Base-by-base conservation (phyloP, 2,888 invertebrate species). In the Yponomeuta sedellus region DNA sequence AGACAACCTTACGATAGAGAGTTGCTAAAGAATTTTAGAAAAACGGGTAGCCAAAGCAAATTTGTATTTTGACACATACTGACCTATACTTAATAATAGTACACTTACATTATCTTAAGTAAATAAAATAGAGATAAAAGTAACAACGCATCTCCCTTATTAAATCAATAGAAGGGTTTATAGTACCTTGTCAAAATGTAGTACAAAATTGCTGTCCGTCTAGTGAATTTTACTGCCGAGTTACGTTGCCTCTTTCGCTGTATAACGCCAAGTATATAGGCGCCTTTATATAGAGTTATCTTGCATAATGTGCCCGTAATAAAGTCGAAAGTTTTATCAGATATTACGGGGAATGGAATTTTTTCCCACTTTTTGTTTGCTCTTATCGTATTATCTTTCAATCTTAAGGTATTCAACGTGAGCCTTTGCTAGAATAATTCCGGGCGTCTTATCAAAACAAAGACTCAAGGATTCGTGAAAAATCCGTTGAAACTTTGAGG, bases 151-250 rank as follows among this genome's bases (percentile, higher is more conserved):
- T 52, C 16, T 52, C 12, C 16, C 44, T 52, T 1, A 52, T 52
- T 52, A 52, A 52, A 16, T 52, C 44, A 52, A 52, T 52, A 16
- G 44, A 52, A 52, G 44, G 44, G 44, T 52, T 52, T 52, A 52
- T 52, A 2, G 16, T 52, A 52, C 16, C 44, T 52, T 52, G 44
- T 52, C 44, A 52, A 52, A 52, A 52, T 16, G 44, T 16, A 52
- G 44, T 52, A 52, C 44, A 16, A 52, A 52, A 52, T 52, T 52
- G 44, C 44, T 52, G 44, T 52, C 44, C 44, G 44, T 52, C 44
- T 52, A 52, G 44, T 52, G 16, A 52, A 52, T 52, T 52, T 52
- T 52, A 52, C 44, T 52, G 44, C 44, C 12, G 44, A 52, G 44
- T 52, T 52, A 52, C 16, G 44, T 52, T 52, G 44, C 44, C 44